A percentile compares a stretch with the other conserved stretches of the same genome.
These are phyloP conservation scores for Stigmatopora argus DNA, from an alignment of 2,113 vertebrate species.

Conservation along the genomic window DNA sequence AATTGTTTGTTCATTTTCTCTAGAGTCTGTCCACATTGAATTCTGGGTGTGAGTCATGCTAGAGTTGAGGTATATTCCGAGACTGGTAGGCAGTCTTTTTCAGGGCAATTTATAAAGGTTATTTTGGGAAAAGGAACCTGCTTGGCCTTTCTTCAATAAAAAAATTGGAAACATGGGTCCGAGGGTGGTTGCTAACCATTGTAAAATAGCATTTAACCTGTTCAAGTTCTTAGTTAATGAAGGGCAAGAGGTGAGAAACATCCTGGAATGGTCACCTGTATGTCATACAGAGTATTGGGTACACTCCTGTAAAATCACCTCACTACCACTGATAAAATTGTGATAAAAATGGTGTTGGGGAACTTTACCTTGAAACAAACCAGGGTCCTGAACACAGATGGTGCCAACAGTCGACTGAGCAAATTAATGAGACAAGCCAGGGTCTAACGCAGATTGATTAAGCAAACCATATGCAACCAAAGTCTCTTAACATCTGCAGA, in stretches of 20 bases:
- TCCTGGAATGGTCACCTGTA: background rate
- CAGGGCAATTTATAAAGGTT: too few relatives aligned
- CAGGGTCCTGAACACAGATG: constrained; percentile 62
- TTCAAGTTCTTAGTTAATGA: background rate
- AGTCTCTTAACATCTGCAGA: constrained; percentile 56
- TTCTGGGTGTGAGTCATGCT: too few relatives aligned
- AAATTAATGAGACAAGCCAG: constrained; percentile 70
- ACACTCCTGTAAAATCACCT: background rate
- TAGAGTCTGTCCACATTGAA: too few relatives aligned
- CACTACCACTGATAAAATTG: background rate
- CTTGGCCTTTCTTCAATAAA: background rate
- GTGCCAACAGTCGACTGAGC: constrained; percentile 58
- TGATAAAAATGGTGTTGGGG: constrained; percentile 29
- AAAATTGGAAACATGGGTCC: background rate
- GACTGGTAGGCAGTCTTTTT: too few relatives aligned
- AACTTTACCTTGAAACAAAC: constrained; percentile 50
- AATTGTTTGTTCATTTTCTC: too few relatives aligned
- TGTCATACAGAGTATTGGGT: background rate
- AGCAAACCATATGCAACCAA: constrained; percentile 45
- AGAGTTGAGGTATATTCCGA: too few relatives aligned
- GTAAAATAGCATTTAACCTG: background rate
- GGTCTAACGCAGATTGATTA: constrained; percentile 63
- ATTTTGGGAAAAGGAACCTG: background rate
- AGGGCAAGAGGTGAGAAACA: background rate
- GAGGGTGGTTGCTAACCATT: background rate